phyloP scores from a whole-genome alignment of 2,888 invertebrate species.

The Agriopis marginaria region DNA sequence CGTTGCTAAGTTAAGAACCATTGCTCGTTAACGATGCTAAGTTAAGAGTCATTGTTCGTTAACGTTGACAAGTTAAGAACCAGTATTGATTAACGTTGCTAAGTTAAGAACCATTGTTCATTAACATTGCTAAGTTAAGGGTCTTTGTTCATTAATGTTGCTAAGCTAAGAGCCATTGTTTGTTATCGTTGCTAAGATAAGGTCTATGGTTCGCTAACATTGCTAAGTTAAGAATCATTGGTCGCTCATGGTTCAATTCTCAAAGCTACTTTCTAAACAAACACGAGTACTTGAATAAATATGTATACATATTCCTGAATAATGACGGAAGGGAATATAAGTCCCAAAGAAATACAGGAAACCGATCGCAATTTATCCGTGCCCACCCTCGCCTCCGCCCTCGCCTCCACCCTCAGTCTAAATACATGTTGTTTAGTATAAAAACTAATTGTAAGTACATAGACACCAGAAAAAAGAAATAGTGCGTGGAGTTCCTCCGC shows the following conservation, averaged over 20 bases:
- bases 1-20: too few relatives aligned
- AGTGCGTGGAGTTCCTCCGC: too few relatives aligned
- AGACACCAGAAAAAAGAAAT: background rate
- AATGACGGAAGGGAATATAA: slow-evolving; percentile 37
- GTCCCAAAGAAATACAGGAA: slow-evolving; percentile 28
- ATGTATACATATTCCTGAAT: slow-evolving; percentile 19
- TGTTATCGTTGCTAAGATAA: too few relatives aligned
- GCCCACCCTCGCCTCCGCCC: background rate
- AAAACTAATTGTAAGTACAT: background rate
- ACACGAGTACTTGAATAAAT: slow-evolving; percentile 9
- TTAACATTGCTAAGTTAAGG: too few relatives aligned
- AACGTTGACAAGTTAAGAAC: too few relatives aligned
- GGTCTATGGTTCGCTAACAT: background rate
- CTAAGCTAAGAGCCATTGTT: too few relatives aligned
- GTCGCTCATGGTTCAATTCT: slow-evolving; percentile 12
- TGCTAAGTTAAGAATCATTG: slow-evolving; percentile 12
- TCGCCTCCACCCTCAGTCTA: background rate
- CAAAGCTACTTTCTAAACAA: slow-evolving; percentile 16
- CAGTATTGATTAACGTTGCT: too few relatives aligned
- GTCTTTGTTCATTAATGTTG: too few relatives aligned
- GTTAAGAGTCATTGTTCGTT: too few relatives aligned
- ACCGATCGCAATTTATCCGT: background rate
- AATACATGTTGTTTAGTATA: slow-evolving; percentile 16
- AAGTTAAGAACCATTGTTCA: too few relatives aligned
- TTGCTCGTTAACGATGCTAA: too few relatives aligned